These are phyloP conservation scores for Tricholaema leucomelas DNA, from an alignment of 2,113 vertebrate species.

Conservation along the genomic window DNA sequence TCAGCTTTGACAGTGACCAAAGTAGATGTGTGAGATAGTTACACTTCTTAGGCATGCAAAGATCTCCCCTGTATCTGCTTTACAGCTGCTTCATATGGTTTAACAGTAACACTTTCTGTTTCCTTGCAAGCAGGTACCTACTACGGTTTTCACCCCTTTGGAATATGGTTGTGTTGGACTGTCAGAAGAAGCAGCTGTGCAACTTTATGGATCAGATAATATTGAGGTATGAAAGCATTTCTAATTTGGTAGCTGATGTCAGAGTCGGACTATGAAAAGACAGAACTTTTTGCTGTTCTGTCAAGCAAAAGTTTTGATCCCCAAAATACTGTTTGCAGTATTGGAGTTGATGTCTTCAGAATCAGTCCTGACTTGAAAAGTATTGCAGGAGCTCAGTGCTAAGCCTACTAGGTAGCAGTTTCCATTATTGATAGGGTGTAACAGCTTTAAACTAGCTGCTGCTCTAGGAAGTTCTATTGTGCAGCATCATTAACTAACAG, in stretches of 20 bases:
- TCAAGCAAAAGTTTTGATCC: background rate
- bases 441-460: background rate
- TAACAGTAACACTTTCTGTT: background rate
- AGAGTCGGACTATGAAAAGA: background rate
- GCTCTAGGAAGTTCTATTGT: background rate
- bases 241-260: background rate
- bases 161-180: constrained; percentile 94
- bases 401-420: too few species aligned
- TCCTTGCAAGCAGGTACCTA: constrained; percentile 81
- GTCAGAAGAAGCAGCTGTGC: constrained; percentile 86
- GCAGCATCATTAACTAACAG: background rate
- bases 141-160: constrained; percentile 93
- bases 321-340: background rate
- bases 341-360: background rate
- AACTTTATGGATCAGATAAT: constrained; percentile 77
- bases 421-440: background rate
- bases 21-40: background rate
- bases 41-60: background rate
- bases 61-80: background rate
- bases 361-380: background rate
- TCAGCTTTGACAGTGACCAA: background rate
- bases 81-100: background rate
- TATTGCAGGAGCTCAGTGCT: background rate
- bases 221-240: constrained; percentile 80
- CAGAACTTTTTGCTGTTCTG: background rate